These are phyloP conservation scores for Ctenochaetus hawaiiensis DNA, from an alignment of 2,797 vertebrate species.

Conservation along the genomic window DNA sequence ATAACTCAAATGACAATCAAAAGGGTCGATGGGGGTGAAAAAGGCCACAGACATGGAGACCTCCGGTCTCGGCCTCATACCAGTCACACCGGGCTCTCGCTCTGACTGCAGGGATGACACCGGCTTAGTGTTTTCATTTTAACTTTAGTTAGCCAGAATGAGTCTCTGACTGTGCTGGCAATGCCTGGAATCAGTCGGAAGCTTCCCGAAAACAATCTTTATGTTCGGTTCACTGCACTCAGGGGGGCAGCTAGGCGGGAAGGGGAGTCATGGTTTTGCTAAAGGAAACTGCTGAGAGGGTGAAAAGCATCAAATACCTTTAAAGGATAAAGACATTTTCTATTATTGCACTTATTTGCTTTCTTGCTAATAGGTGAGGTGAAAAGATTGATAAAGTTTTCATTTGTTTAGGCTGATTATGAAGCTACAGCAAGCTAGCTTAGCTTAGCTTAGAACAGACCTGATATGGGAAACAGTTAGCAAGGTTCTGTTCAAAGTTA, in stretches of 20 bases:
- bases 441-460: conserved; percentile 2
- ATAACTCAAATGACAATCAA: conserved; percentile 51
- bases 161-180: conserved; percentile 21
- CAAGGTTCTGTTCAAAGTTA: neutral
- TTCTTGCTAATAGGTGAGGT: neutral
- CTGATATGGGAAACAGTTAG: neutral
- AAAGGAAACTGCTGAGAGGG: too few species aligned
- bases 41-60: conserved; percentile 21
- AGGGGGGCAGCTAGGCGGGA: too few species aligned
- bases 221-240: too few species aligned
- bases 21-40: neutral
- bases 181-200: conserved; percentile 13
- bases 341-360: neutral
- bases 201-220: conserved; percentile 13
- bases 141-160: conserved; percentile 6
- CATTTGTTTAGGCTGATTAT: neutral
- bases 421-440: neutral
- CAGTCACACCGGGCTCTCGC: conserved; percentile 59
- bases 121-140: neutral
- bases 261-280: too few species aligned
- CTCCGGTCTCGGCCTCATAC: conserved; percentile 33
- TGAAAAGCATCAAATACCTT: neutral
- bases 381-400: neutral
- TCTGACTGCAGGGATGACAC: conserved; percentile 56
- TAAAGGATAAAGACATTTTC: neutral